Conservation (phyloP, 1,140 invertebrate genomes). For the Dendrolimus kikuchii region DNA sequence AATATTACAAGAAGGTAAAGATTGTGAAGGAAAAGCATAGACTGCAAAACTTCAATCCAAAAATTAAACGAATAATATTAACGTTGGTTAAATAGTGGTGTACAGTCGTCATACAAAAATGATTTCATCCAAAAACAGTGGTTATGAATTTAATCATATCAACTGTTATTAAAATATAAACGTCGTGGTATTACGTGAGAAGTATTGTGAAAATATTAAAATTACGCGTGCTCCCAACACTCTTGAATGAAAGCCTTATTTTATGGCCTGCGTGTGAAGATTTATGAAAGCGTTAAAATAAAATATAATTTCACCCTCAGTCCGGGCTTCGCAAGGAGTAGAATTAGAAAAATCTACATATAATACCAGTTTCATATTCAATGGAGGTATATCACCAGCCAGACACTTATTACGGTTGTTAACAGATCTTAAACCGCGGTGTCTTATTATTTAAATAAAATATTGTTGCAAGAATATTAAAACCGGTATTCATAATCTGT, state of each 20-base stretch:
- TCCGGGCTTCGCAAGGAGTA: slow-evolving; percentile 19
- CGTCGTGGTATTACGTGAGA: slow-evolving; percentile 9
- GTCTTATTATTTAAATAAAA: neutral
- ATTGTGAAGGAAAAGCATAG: no score
- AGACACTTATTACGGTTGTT: slow-evolving; percentile 37
- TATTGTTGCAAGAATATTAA: no score
- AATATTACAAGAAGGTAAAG: no score
- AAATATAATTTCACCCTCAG: slow-evolving; percentile 59
- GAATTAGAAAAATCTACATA: slow-evolving; percentile 63
- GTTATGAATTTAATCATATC: neutral
- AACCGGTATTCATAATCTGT: no score
- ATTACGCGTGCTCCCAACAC: slow-evolving; percentile 46
- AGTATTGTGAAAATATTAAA: slow-evolving; percentile 53
- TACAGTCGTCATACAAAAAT: no score
- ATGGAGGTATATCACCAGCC: slow-evolving; percentile 27
- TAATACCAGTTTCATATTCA: slow-evolving; percentile 31
- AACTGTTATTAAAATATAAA: no score
- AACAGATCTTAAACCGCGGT: slow-evolving; percentile 12
- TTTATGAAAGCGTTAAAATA: slow-evolving; percentile 60
- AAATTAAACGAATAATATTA: no score
- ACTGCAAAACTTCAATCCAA: no score
- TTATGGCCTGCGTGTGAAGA: slow-evolving; percentile 46
- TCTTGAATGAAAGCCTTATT: slow-evolving; percentile 50
- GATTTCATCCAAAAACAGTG: no score
- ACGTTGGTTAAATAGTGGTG: no score